phyloP scores from a whole-genome alignment of 2,797 vertebrate species.

The Chelmon rostratus region DNA sequence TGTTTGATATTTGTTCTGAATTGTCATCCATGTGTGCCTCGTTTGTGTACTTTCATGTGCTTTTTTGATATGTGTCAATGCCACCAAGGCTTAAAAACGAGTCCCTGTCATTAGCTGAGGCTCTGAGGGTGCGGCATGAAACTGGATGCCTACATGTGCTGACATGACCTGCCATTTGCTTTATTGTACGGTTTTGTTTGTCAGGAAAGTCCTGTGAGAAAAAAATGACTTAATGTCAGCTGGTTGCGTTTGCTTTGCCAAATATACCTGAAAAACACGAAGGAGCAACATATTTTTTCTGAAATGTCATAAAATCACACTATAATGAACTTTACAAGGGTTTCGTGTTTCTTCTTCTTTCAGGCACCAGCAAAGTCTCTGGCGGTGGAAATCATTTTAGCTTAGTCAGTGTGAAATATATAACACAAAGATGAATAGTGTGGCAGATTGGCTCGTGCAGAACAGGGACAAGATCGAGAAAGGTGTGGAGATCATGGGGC shows the following conservation, averaged over 20 bases:
- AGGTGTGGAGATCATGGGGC: conserved; percentile 87
- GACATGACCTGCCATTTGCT: conserved; percentile 75
- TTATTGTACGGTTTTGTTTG: conserved; percentile 61
- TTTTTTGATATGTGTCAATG: conserved; percentile 58
- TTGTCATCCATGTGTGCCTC: conserved; percentile 36
- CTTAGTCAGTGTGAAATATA: conserved; percentile 52
- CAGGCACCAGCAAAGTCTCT: conserved; percentile 75
- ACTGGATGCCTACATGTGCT: conserved; percentile 79
- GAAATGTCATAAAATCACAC: conserved; percentile 36
- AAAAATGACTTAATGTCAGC: conserved; percentile 25
- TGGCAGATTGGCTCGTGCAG: conserved; percentile 86
- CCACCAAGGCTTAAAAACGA: conserved; percentile 63
- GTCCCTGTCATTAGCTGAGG: conserved; percentile 69
- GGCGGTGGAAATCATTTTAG: conserved; percentile 61
- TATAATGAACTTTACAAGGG: conserved; percentile 67
- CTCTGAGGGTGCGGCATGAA: conserved; percentile 81
- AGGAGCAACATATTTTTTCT: background rate
- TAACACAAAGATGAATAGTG: conserved; percentile 77
- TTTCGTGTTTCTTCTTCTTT: conserved; percentile 80
- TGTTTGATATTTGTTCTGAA: conserved; percentile 71
- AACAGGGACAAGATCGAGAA: conserved; percentile 88
- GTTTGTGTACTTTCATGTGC: conserved; percentile 54
- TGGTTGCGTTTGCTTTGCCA: conserved; percentile 31
- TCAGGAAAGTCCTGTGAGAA: conserved; percentile 52
- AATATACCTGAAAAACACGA: conserved; percentile 1